These are phyloP conservation scores for Muntiacus reevesi DNA, from an alignment of 2,113 vertebrate species.

Conservation along the genomic window DNA sequence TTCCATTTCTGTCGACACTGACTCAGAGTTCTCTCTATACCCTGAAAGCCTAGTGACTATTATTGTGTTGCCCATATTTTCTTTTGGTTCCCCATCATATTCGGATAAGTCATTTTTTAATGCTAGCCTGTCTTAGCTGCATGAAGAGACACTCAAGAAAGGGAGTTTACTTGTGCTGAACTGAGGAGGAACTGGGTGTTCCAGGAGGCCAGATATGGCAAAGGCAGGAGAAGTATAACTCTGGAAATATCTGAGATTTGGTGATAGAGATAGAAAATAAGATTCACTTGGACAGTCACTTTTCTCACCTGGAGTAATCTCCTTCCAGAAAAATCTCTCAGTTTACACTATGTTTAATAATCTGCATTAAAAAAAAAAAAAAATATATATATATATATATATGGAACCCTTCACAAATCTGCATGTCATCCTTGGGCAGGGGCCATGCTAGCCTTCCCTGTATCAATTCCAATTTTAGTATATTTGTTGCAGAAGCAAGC, in stretches of 20 bases:
- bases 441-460: neutral
- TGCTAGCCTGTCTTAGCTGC: neutral
- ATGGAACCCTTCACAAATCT: neutral
- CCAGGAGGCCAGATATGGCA: neutral
- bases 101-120: neutral
- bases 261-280: neutral
- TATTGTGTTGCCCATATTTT: neutral
- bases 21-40: neutral
- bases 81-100: neutral
- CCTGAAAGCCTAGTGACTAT: neutral
- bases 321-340: neutral
- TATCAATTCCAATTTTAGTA: neutral
- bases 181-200: neutral
- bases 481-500: neutral
- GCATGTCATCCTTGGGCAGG: neutral
- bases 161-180: neutral
- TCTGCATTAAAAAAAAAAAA: neutral
- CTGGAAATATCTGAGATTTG: neutral
- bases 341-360: neutral
- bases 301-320: neutral
- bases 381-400: neutral
- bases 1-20: neutral
- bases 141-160: neutral
- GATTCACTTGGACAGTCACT: neutral
- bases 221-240: neutral